These are phyloP conservation scores for Cremastinae sp. DNA, from an alignment of 2,888 invertebrate genomes.

Conservation along the genomic window DNA sequence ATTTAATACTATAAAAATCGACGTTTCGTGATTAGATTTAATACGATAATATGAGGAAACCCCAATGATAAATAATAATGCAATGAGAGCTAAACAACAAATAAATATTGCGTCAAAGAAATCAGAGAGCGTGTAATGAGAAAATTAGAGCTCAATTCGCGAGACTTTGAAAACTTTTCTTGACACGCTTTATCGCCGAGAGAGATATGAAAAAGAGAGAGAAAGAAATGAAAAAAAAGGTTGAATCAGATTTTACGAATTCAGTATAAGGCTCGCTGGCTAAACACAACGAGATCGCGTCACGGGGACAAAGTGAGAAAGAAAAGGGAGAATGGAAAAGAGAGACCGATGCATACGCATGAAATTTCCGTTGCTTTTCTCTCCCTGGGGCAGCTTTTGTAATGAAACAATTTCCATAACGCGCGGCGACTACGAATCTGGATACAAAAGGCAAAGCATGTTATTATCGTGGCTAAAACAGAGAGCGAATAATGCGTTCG, in stretches of 20 bases:
- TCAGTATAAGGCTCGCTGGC: not conserved
- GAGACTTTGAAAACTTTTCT: too few relatives aligned
- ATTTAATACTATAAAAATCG: not conserved
- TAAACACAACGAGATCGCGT: not conserved
- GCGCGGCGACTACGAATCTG: slow-evolving; percentile 9
- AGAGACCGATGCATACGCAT: slow-evolving; percentile 15
- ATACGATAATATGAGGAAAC: too few relatives aligned
- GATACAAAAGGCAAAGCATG: slow-evolving; percentile 24
- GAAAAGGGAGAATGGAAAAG: not conserved
- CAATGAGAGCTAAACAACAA: too few relatives aligned
- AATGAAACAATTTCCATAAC: slow-evolving; percentile 22
- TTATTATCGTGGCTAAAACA: slow-evolving; percentile 15
- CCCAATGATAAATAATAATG: too few relatives aligned
- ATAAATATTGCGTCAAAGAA: too few relatives aligned
- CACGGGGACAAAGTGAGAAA: not conserved
- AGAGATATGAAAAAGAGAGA: too few relatives aligned
- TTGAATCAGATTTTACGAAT: not conserved
- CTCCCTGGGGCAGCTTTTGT: slow-evolving; percentile 27
- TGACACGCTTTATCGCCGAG: too few relatives aligned
- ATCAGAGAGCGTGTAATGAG: too few relatives aligned
- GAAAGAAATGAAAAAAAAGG: too few relatives aligned
- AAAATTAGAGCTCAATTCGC: too few relatives aligned
- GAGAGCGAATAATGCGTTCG: not conserved
- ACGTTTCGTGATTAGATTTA: not conserved
- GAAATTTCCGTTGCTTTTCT: slow-evolving; percentile 38